These are phyloP conservation scores for Coelopa frigida DNA, from an alignment of 1,140 invertebrate genomes.

Conservation along the genomic window DNA sequence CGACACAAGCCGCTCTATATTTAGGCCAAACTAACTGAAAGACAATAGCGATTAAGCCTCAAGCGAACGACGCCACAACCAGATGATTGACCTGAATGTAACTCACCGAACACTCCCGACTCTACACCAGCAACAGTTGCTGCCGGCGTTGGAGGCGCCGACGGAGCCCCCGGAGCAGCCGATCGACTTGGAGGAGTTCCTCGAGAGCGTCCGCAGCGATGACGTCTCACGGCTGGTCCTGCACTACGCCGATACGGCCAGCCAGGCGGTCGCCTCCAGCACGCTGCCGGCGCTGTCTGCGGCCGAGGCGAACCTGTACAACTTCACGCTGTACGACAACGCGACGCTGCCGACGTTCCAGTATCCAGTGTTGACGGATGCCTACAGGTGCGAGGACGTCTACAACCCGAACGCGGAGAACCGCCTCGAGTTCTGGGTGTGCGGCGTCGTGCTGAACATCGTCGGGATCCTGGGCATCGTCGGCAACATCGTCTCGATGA, in stretches of 20 bases:
- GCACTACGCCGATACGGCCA: background rate
- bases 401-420: slow-evolving; percentile 31
- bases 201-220: slow-evolving; percentile 5
- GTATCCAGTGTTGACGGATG: background rate
- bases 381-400: slow-evolving; percentile 28
- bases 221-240: background rate
- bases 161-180: slow-evolving; percentile 5
- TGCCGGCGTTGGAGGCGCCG: slow-evolving; percentile 1
- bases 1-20: no score
- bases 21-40: no score
- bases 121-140: slow-evolving; percentile 7
- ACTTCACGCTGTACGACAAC: background rate
- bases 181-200: slow-evolving; percentile 12
- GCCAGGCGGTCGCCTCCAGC: background rate
- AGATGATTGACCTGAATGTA: slow-evolving; percentile 7
- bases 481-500: slow-evolving; percentile 83
- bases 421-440: slow-evolving; percentile 69
- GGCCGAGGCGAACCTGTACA: background rate
- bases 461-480: slow-evolving; percentile 79
- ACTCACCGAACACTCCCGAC: background rate
- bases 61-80: no score
- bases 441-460: slow-evolving; percentile 74
- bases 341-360: background rate
- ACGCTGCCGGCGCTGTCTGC: background rate
- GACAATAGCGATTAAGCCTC: no score